Base-by-base conservation (phyloP, 2,888 invertebrate species). In the Torymus aiolomorphi region DNA sequence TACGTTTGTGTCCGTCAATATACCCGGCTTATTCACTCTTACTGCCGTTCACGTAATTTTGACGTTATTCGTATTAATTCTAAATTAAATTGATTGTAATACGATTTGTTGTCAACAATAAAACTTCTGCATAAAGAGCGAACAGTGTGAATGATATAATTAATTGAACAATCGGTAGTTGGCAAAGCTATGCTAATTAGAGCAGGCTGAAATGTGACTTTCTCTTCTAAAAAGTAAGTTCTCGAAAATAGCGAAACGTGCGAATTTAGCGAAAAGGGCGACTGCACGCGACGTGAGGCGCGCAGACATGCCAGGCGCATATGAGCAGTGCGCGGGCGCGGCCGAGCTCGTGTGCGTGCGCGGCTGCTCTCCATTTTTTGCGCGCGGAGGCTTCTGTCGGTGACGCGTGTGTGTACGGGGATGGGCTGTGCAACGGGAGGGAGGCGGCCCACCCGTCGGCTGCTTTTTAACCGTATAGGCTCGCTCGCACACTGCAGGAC, bases 351-450 rank as follows among this genome's bases (percentile, higher is more conserved):
- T 31, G 42, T 42, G 42, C 42, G 42, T 42, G 31, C 56, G 14
- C 10, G 42, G n/a, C 57, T 65, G 54, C 54, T 61, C 63, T 73
- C 51, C 42, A 73, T 18, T 63, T 73, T 73, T 63, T 73, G 54
- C 62, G 51, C 57, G 18, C n/a, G 49, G 18, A 57, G 42, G 63
- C 16, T 63, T 63, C 75, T 75, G 75, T 12, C 75, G 67, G 56
- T 59, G 75, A 67, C 67, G 75, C 67, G 75, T 75, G 66, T 66
- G 66, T 20, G 72, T 57, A 56, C 42, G 42, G 42, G 18, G 49
- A 18, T 12, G 13, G 24, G 57, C 42, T 42, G 42, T 20, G 16
- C n/a, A 16, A 11, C n/a, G 24, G 20, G 54, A 67, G 71, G 51
- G 18, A n/a, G 13, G 16, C 49, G 59, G 14, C 51, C 16, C 57